Base-by-base conservation (phyloP, 1,140 invertebrate genomes). In the Periplaneta americana region DNA sequence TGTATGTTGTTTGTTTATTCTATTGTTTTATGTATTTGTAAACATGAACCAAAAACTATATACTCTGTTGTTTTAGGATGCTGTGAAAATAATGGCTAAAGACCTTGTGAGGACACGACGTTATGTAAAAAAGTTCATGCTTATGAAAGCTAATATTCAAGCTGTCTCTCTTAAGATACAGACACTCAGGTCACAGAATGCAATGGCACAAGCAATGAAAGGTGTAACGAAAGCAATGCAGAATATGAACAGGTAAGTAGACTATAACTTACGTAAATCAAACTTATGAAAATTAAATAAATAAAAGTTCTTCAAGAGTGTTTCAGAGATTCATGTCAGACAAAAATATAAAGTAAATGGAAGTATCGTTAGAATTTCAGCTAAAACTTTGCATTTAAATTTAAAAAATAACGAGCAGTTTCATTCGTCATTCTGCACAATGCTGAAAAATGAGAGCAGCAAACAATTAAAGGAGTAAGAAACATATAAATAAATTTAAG, bases 121-220 rank as follows among this genome's bases (percentile, higher is more conserved):
- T 84, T 99, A 99, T 86, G 94, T 97, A 33, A 99, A 99, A 87
- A 99, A 99, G 88, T 99, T 99, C 87, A 99, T 99, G 93, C 87
- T 99, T 79, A 99, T 99, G 98, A 97, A 97, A 88, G 98, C 99
- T 4, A 99, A 99, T 87, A 99, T 99, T 86, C 98, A 99, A 89
- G 99, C 98, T 9, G 98, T 99, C 15, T 97, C 98, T 1, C 90
- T 99, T 36, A 99, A 99, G 91, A 99, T 99, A 83, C 98, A 99
- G 90, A 99, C 98, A 1, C 90, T 99, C 3, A 94, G 98, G 87
- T 99, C 98, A 18, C 98, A 99, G 90, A 99, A 99, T 91, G 96
- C 98, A 9, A 99, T 99, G 99, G 98, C 98, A 31, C 94, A 98
- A 89, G 99, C 99, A 0, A 99, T 99, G 99, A 98, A 97, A 89